phyloP scores from a whole-genome alignment of 2,113 vertebrate genomes.

The Zingel zingel region DNA sequence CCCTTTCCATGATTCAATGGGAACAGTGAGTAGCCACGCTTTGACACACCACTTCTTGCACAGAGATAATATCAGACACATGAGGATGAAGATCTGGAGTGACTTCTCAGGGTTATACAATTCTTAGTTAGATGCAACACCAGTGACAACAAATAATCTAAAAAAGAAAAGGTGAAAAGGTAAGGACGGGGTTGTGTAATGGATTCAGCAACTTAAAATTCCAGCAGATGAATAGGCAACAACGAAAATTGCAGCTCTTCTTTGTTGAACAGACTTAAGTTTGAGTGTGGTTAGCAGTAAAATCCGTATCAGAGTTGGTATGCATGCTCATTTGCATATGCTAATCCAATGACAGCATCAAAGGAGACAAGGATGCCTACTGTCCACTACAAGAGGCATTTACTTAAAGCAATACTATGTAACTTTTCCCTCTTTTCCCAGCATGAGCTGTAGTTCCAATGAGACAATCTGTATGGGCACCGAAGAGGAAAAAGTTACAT shows the following conservation, averaged over 20 bases:
- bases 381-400: background rate
- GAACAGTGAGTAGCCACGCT: background rate
- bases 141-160: background rate
- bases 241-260: slow-evolving; percentile 65
- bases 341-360: background rate
- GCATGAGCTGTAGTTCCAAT: no score
- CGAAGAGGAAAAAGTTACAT: no score
- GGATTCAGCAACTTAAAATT: slow-evolving; percentile 44
- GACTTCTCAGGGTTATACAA: background rate
- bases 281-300: background rate
- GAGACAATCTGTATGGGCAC: no score
- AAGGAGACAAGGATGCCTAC: background rate
- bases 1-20: background rate
- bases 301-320: background rate
- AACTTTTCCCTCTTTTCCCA: no score
- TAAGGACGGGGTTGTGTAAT: slow-evolving; percentile 18
- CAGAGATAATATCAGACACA: slow-evolving; percentile 1
- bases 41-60: background rate
- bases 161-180: slow-evolving; percentile 2
- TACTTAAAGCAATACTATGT: background rate
- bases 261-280: slow-evolving; percentile 1
- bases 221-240: slow-evolving; percentile 27
- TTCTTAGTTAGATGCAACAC: background rate
- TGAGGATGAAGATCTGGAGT: background rate
- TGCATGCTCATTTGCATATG: background rate